Base-by-base conservation (phyloP, 2,888 invertebrate species). In the Ceriagrion tenellum region DNA sequence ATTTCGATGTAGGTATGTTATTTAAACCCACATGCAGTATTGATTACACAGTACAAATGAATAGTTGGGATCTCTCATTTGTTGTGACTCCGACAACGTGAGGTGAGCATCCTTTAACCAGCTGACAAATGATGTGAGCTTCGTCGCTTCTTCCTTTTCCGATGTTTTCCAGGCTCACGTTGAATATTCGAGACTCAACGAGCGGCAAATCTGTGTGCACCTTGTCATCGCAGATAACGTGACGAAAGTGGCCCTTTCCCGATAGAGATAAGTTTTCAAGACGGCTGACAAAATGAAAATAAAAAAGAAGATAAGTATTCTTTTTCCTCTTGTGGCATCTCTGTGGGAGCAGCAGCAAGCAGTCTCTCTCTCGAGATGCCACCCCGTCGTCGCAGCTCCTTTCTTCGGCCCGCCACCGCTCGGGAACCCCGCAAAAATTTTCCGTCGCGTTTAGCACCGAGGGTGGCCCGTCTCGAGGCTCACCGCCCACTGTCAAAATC, bases 401-500 rank as follows among this genome's bases (percentile, higher is more conserved):
- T 91, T 40, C 59, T 59, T 63, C 30, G 18, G 59, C 59, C 47
- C 59, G 59, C 40, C 20, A 35, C 63, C 63, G 30, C 59, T 6
- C 91, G 63, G 63, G 63, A 91, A 63, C 23, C 59, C 40, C 91
- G 40, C 91, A 63, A 59, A 90, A 91, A 91, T 91, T 63, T 91
- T 91, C 59, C 59, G 63, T 63, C 40, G 26, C 69, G 69, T 93
- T 93, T 74, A 55, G 93, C 47, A 47, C 93, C 63, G 93, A 93
- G 93, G 93, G 93, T 93, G 93, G 93, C n/a, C 93, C 40, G 20
- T 93, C 69, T 59, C 40, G 63, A 47, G 91, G 63, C 91, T 55
- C 91, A 63, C 91, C 91, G 91, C 91, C 81, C 81, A 91, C 91
- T 91, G 91, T 91, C 91, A 91, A 91, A 90, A 63, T 91, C 63